Evolutionary conservation across 1,140 invertebrate species (phyloP).

Genomic region (Brachionus manjavacas): DNA sequence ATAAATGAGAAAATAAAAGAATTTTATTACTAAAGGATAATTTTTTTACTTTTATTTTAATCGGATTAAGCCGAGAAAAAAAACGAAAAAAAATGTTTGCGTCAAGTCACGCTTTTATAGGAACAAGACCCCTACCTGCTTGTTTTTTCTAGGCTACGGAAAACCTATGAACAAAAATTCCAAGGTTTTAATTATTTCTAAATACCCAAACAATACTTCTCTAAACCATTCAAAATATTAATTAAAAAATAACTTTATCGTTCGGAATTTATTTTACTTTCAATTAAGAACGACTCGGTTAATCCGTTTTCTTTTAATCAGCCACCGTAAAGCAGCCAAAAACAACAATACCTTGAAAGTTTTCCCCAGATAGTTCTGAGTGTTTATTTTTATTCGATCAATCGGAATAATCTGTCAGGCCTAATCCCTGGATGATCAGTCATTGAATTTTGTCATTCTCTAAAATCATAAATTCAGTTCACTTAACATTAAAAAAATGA

Average conservation of each 20-base stretch:
- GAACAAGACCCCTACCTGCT: not conserved
- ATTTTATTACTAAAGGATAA: not conserved
- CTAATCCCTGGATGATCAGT: not conserved
- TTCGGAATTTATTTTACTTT: constrained; percentile 34
- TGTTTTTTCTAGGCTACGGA: not conserved
- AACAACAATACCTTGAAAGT: not conserved
- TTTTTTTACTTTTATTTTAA: not conserved
- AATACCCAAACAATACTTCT: not conserved
- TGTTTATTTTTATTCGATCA: not conserved
- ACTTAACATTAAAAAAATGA: not conserved
- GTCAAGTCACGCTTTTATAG: not conserved
- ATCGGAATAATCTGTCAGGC: not conserved
- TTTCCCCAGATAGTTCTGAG: not conserved
- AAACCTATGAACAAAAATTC: not conserved
- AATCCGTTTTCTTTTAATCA: constrained; percentile 31
- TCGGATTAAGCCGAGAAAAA: not conserved
- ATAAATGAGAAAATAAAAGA: not conserved
- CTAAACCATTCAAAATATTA: not conserved
- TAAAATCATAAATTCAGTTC: not conserved
- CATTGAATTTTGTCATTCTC: not conserved
- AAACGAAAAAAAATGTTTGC: not conserved
- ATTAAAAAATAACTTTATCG: constrained; percentile 33
- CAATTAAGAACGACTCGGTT: not conserved
- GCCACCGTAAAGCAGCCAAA: constrained; percentile 4
- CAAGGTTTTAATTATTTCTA: not conserved